Evolutionary conservation across 2,888 invertebrate genomes (phyloP).

Genomic region (Psylliodes chrysocephalus): DNA sequence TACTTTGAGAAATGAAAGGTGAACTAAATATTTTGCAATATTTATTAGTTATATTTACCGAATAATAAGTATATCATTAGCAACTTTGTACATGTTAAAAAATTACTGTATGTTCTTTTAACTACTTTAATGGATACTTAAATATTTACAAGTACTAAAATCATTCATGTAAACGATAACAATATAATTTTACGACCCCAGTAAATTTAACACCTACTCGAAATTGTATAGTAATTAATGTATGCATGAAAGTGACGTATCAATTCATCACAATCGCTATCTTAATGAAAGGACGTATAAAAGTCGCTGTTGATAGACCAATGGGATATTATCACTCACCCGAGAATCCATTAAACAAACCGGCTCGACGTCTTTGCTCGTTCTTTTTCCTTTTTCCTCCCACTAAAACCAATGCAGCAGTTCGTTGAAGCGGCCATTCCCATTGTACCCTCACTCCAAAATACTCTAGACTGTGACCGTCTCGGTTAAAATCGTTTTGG

Average conservation of each 20-base stretch:
- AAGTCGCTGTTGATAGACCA: conserved; percentile 39
- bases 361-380: conserved; percentile 50
- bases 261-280: conserved; percentile 36
- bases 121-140: neutral
- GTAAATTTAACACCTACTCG: conserved; percentile 12
- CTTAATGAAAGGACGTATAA: conserved; percentile 41
- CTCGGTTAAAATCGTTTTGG: neutral
- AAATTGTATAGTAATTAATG: conserved; percentile 24
- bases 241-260: conserved; percentile 23
- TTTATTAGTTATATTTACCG: no score
- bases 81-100: no score
- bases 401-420: conserved; percentile 40
- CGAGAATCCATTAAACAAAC: conserved; percentile 46
- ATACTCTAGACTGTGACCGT: conserved; percentile 53
- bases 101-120: no score
- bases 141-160: conserved; percentile 27
- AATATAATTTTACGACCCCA: conserved; percentile 20
- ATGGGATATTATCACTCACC: conserved; percentile 45
- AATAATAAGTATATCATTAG: no score
- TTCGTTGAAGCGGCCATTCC: conserved; percentile 58
- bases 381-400: conserved; percentile 49
- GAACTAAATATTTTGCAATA: no score
- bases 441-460: conserved; percentile 54
- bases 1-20: no score
- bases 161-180: conserved; percentile 22